A percentile compares a stretch with the other conserved stretches of the same genome.
Evolutionary conservation across 2,797 vertebrate species (phyloP).

Genomic region (Chiloscyllium punctatum): DNA sequence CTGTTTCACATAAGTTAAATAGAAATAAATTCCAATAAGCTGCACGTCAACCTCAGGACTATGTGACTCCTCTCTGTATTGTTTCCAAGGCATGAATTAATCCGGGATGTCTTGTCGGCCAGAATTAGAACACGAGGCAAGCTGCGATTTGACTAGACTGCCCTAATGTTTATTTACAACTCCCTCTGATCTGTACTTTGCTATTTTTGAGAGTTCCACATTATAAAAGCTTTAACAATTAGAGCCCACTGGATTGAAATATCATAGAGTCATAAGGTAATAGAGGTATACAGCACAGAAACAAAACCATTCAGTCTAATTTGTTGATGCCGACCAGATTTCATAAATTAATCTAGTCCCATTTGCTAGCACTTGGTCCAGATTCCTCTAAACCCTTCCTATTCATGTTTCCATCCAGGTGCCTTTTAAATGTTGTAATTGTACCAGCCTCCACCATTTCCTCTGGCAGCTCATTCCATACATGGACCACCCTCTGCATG

Average conservation of each 20-base stretch:
- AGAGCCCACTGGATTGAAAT: not conserved
- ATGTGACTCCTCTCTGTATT: not conserved
- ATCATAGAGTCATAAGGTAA: too few species aligned
- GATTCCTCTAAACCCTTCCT: too few species aligned
- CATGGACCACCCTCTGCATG: too few species aligned
- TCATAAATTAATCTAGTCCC: too few species aligned
- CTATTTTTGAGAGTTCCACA: not conserved
- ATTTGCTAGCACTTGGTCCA: too few species aligned
- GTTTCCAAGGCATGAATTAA: not conserved
- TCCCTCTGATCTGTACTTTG: not conserved
- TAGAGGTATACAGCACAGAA: too few species aligned
- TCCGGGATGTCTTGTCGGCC: not conserved
- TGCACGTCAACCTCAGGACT: not conserved
- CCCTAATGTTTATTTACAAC: not conserved
- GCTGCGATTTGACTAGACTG: not conserved
- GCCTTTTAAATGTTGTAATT: too few species aligned
- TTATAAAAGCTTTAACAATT: not conserved
- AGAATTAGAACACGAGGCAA: not conserved
- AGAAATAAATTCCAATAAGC: not conserved
- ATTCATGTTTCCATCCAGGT: too few species aligned
- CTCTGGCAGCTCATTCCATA: too few species aligned
- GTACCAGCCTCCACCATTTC: too few species aligned
- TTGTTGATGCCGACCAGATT: too few species aligned
- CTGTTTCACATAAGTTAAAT: not conserved
- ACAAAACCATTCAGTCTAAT: too few species aligned